Evolutionary conservation across 2,113 vertebrate species (phyloP).

Genomic region (human (Homo sapiens)): DNA sequence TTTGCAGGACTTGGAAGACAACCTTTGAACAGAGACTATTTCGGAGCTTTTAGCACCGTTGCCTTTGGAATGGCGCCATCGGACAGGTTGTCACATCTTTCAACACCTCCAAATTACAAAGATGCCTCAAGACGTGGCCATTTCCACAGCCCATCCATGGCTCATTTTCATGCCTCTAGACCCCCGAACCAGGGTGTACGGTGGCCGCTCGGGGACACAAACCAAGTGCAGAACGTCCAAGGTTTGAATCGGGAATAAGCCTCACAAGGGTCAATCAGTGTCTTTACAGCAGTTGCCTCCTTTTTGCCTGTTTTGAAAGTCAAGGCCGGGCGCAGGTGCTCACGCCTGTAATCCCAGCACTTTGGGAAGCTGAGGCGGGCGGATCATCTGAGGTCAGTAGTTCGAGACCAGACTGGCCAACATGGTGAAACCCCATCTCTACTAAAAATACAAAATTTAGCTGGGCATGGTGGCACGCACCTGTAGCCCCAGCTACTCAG

Average conservation of each 20-base stretch:
- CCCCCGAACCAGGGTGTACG: background rate
- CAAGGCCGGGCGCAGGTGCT: too few species aligned
- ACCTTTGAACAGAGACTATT: background rate
- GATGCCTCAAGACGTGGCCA: background rate
- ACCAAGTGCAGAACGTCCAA: background rate
- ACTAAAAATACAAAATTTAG: too few species aligned
- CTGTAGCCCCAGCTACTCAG: too few species aligned
- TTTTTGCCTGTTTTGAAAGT: background rate
- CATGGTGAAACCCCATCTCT: too few species aligned
- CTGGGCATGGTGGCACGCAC: fast-evolving
- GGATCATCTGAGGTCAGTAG: too few species aligned
- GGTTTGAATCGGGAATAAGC: background rate
- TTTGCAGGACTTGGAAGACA: fast-evolving
- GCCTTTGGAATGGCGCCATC: background rate
- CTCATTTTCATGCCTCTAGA: background rate
- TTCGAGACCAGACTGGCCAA: too few species aligned
- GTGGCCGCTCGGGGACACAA: fast-evolving
- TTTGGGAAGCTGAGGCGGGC: too few species aligned
- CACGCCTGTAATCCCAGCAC: too few species aligned
- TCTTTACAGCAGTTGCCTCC: background rate
- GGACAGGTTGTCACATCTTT: background rate
- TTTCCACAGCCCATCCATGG: background rate
- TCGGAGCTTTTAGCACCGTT: background rate
- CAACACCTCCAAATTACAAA: background rate
- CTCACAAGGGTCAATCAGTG: background rate